These are phyloP conservation scores for Sphyrna mokarran DNA, from an alignment of 2,113 vertebrate species.

Conservation along the genomic window DNA sequence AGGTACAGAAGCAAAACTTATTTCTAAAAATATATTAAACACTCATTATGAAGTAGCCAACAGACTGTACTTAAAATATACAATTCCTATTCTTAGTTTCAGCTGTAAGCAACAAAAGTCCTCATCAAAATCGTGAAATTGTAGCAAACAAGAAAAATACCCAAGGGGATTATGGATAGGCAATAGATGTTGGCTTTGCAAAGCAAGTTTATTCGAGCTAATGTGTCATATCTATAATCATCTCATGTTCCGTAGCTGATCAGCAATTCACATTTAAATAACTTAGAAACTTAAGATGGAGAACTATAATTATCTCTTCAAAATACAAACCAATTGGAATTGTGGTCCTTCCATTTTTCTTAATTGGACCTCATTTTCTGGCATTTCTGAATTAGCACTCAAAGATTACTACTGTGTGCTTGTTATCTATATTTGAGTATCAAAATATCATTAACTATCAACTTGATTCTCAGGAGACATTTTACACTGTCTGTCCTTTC, in stretches of 20 bases:
- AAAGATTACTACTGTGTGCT: not conserved
- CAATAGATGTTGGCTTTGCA: not conserved
- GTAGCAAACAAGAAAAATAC: not conserved
- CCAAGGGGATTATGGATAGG: not conserved
- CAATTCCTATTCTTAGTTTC: not conserved
- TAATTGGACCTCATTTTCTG: not conserved
- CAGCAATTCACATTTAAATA: not conserved
- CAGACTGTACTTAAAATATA: not conserved
- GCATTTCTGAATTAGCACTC: not conserved
- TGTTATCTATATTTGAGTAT: not conserved
- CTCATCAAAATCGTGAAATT: not conserved
- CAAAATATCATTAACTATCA: not conserved
- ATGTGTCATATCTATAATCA: not conserved
- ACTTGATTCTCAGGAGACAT: not conserved
- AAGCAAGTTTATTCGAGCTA: not conserved
- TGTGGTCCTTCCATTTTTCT: not conserved
- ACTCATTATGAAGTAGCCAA: not conserved
- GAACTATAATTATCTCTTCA: not conserved
- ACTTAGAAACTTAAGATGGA: not conserved
- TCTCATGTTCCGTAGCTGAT: not conserved
- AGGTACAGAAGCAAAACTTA: not conserved
- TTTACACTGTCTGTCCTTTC: not conserved
- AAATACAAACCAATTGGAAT: not conserved
- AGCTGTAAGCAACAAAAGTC: not conserved
- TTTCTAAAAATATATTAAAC: not conserved